These are phyloP conservation scores for Euwallacea fornicatus DNA, from an alignment of 1,140 invertebrate species.

Conservation along the genomic window DNA sequence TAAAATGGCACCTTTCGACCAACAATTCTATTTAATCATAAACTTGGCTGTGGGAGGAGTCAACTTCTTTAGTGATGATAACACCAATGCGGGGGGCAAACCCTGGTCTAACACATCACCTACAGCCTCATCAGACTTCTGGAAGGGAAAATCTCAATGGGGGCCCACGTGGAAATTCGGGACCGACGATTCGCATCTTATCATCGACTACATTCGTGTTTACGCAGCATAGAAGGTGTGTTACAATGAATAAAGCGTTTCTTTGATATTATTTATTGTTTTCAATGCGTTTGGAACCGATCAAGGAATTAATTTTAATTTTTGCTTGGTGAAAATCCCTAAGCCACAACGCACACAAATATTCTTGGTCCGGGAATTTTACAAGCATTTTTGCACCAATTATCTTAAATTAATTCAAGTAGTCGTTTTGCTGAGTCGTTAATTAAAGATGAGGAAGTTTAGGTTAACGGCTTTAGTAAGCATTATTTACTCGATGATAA, in stretches of 20 bases:
- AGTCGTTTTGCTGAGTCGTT: too few species aligned
- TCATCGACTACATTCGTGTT: conserved; percentile 65
- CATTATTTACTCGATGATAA: too few species aligned
- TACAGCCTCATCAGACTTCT: conserved; percentile 55
- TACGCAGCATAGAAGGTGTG: conserved; percentile 55
- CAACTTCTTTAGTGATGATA: conserved; percentile 56
- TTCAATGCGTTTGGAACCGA: too few species aligned
- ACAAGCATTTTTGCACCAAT: too few species aligned
- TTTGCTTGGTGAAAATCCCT: too few species aligned
- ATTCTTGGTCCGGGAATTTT: too few species aligned
- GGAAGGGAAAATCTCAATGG: conserved; percentile 55
- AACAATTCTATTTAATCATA: conserved; percentile 67
- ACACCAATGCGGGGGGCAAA: conserved; percentile 49
- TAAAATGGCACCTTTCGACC: conserved; percentile 61
- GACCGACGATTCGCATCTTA: conserved; percentile 55
- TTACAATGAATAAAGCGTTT: neutral
- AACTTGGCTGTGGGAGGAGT: conserved; percentile 55
- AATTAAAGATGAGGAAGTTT: too few species aligned
- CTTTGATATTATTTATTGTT: neutral
- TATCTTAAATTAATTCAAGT: too few species aligned
- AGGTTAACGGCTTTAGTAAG: too few species aligned
- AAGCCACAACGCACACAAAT: too few species aligned
- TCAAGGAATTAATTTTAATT: too few species aligned
- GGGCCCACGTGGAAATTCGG: conserved; percentile 56
- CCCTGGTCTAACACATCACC: conserved; percentile 56